Base-by-base conservation (phyloP, 2,888 invertebrate genomes). In the Dascillus cervinus region DNA sequence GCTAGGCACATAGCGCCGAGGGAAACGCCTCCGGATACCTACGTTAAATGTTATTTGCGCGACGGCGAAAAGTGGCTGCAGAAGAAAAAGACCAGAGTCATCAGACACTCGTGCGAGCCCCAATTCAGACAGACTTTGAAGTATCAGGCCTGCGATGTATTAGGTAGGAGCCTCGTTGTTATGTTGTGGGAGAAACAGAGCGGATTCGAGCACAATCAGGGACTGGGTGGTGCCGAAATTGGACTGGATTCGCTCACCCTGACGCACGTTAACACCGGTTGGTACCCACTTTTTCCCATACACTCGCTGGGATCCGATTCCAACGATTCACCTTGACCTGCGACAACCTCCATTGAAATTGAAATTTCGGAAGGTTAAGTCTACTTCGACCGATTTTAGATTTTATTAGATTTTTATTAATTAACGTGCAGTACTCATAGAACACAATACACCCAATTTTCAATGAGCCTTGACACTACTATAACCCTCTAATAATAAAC, bases 171-270 rank as follows among this genome's bases (percentile, higher is more conserved):
- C 40, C 72, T 92, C 44, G 79, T 91, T 46, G 87, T 91, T 30
- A 90, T 90, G 84, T 74, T 94, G 26, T 94, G 92, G 91, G 89
- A 91, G 57, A 78, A 85, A 37, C 86, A 87, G 58, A 82, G 86
- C 37, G 85, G 86, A 2, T 88, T 88, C 63, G 87, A 88, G 56
- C 88, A 88, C 62, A 90, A 90, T 43, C 71, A 71, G 49, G 73
- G 73, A 3, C 68, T 92, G 22, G 91, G 92, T 6, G 90, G 90
- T 24, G 86, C 82, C 1, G 88, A 91, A 65, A 80, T 94, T 43
- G 78, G 82, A 44, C 72, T 94, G 43, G 88, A 90, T 63, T 77
- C 80, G 53, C 69, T 92, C 34, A 78, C 82, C 25, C 72, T 90
- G 41, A 80, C 85, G 13, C 82, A 83, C 58, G 75, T 85, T 50